Conservation (phyloP, 2,888 invertebrate species). For the Acleris holmiana region DNA sequence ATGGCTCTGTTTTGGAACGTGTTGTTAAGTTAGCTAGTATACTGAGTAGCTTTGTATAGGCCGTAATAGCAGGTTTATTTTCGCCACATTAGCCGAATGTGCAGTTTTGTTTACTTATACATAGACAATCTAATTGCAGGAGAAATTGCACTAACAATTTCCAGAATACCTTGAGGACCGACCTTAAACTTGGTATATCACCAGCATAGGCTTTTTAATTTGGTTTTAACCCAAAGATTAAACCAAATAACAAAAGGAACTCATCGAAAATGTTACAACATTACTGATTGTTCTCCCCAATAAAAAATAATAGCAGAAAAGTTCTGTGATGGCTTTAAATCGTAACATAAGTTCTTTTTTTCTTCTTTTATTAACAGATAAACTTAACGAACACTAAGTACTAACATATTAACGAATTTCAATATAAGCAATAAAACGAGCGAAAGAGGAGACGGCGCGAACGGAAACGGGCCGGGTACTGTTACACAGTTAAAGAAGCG, state of each 20-base stretch:
- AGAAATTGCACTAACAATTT: not conserved
- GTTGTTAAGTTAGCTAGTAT: not conserved
- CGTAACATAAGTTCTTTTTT: not conserved
- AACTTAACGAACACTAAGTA: conserved; percentile 6
- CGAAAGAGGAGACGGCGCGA: conserved; percentile 62
- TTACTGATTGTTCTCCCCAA: too few relatives aligned
- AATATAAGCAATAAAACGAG: conserved; percentile 49
- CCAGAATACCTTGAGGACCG: not conserved
- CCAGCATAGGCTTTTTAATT: too few relatives aligned
- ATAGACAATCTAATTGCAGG: not conserved
- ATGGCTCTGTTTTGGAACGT: too few relatives aligned
- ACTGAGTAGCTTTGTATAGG: not conserved
- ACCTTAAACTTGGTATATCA: not conserved
- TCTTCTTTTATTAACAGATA: not conserved
- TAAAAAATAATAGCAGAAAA: too few relatives aligned
- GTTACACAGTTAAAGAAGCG: conserved; percentile 79
- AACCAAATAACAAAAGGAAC: too few relatives aligned
- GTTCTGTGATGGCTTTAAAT: too few relatives aligned
- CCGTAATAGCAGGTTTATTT: conserved; percentile 3
- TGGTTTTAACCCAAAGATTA: too few relatives aligned
- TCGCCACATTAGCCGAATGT: conserved; percentile 6
- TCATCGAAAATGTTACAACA: too few relatives aligned
- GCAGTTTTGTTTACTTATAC: conserved; percentile 1
- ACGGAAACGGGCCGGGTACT: conserved; percentile 77
- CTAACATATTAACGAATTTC: conserved; percentile 30